These are phyloP conservation scores for Halesus radiatus DNA, from an alignment of 1,140 invertebrate genomes.

Conservation along the genomic window DNA sequence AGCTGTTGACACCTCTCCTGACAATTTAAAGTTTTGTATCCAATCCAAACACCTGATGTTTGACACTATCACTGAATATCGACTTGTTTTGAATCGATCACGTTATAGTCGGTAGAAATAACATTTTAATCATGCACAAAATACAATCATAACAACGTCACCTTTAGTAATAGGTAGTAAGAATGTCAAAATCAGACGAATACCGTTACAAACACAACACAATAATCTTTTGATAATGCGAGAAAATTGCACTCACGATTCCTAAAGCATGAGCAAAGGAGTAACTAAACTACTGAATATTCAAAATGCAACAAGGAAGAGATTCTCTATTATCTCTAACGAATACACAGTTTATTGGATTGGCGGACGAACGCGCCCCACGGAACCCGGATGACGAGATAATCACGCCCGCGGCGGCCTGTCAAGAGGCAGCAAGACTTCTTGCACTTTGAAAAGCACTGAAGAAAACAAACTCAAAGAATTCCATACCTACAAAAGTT, in stretches of 20 bases:
- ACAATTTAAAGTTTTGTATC: background rate
- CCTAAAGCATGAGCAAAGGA: background rate
- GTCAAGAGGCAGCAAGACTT: background rate
- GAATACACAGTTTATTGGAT: constrained; percentile 3
- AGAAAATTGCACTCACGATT: constrained; percentile 1
- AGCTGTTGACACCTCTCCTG: constrained; percentile 21
- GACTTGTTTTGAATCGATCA: background rate
- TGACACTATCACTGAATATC: background rate
- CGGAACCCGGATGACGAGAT: constrained; percentile 31
- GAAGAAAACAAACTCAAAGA: constrained; percentile 32
- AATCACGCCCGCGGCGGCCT: constrained; percentile 31
- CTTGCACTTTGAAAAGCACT: constrained; percentile 29
- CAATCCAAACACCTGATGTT: constrained; percentile 21
- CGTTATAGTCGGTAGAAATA: constrained; percentile 10
- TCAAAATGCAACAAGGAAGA: no score
- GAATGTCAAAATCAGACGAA: constrained; percentile 39
- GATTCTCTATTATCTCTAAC: background rate
- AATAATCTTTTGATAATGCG: background rate
- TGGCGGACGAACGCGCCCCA: background rate
- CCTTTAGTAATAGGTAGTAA: background rate
- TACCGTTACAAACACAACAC: constrained; percentile 43
- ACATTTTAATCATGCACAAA: constrained; percentile 18
- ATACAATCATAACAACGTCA: constrained; percentile 28
- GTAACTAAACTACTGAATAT: no score
- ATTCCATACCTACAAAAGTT: constrained; percentile 19